Conservation (phyloP, 1,140 invertebrate genomes). For the Carposina sasakii region DNA sequence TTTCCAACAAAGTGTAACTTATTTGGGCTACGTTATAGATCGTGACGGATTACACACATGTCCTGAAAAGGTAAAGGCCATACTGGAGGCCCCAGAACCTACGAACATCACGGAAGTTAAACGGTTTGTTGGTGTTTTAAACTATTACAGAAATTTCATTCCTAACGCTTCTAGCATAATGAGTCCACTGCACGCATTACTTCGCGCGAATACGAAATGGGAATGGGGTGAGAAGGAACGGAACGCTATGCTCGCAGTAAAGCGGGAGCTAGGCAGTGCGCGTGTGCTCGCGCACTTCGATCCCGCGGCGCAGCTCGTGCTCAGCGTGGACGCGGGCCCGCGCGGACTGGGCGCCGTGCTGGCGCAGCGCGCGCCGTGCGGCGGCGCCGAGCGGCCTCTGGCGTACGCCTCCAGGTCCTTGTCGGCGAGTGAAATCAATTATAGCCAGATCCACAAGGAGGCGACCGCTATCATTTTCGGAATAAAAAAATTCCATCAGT, state of each 20-base stretch:
- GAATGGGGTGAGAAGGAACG: conserved; percentile 27
- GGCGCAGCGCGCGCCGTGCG: conserved; percentile 21
- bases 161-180: conserved; percentile 35
- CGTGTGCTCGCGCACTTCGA: conserved; percentile 53
- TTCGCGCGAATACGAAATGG: conserved; percentile 23
- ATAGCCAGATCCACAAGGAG: conserved; percentile 68
- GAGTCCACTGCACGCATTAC: conserved; percentile 31
- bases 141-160: conserved; percentile 62
- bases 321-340: conserved; percentile 37
- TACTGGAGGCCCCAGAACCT: conserved; percentile 37
- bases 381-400: conserved; percentile 42
- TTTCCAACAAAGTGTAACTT: conserved; percentile 39
- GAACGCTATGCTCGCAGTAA: conserved; percentile 27
- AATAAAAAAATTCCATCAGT: conserved; percentile 55
- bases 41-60: conserved; percentile 34
- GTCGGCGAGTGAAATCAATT: conserved; percentile 55
- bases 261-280: conserved; percentile 29
- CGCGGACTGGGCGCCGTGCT: conserved; percentile 39
- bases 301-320: conserved; percentile 37
- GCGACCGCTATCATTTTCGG: conserved; percentile 65
- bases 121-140: conserved; percentile 57
- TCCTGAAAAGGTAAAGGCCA: conserved; percentile 44
- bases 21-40: conserved; percentile 47
- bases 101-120: conserved; percentile 39
- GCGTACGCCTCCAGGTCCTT: conserved; percentile 60